Base-by-base conservation (phyloP, 2,888 invertebrate genomes). In the Molorchus minor region DNA sequence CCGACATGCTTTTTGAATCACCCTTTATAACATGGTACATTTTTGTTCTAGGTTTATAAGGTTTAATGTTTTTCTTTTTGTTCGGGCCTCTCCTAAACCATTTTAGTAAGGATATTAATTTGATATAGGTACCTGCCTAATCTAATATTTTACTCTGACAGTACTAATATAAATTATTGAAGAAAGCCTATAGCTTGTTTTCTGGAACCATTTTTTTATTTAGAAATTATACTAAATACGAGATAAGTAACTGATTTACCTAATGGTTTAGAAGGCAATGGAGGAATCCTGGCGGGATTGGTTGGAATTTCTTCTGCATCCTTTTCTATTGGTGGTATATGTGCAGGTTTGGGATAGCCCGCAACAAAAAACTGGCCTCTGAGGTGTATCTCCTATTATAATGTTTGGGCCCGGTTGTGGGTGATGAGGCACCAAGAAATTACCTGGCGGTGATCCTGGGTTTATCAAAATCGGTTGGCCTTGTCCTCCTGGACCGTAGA, bases 291-390 rank as follows among this genome's bases (percentile, higher is more conserved):
- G 2, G 73, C 68, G 2, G 77, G 77, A 62, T 77, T 71, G 3
- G 77, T 77, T 1, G 80, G 80, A 41, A 80, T 74, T 60, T 80
- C 79, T 62, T 79, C 80, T 8, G 79, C 79, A 57, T 80, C 79
- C 59, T 78, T 79, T 55, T 80, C 80, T 21, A 79, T 76, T 44
- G 79, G 77, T 3, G 78, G 79, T 19, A 77, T 72, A 56, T 75
- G 75, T 0, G 78, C 75, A 13, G 76, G 76, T 64, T 73, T 75
- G 7, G 77, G 79, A 54, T 75, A 78, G n/a, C 76, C 77, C 1
- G 75, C 74, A 1, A 70, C 67, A 46, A 75, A 74, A n/a, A 2
- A 75, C 64, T 3, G 76, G 73, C 20, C 69, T 67, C 38, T 69
- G 69, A 10, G 73, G 72, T 12, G 60, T 54, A 47, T 66, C 68